Evolutionary conservation across 2,113 vertebrate species (phyloP).

Genomic region (Campylomormyrus tamandua): DNA sequence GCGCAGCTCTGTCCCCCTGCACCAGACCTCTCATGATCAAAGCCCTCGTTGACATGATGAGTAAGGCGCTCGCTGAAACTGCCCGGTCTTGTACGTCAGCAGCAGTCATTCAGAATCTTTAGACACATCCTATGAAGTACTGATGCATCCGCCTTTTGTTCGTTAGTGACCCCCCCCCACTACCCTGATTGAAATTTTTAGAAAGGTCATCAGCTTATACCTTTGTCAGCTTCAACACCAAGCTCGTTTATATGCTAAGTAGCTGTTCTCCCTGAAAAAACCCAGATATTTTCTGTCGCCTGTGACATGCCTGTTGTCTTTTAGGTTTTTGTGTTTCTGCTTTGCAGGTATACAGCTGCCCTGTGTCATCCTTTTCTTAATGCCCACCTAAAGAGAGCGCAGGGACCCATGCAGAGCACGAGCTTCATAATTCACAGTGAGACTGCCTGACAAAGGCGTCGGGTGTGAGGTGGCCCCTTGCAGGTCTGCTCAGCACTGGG

Average conservation of each 20-base stretch:
- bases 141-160: background rate
- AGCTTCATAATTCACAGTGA: background rate
- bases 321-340: background rate
- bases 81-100: background rate
- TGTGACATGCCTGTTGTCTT: background rate
- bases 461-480: background rate
- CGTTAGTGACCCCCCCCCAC: background rate
- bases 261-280: background rate
- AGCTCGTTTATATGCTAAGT: background rate
- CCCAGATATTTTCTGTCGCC: background rate
- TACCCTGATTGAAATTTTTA: background rate
- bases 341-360: background rate
- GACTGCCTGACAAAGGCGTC: background rate
- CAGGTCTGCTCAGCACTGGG: background rate
- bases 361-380: background rate
- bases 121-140: background rate
- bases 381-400: background rate
- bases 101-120: background rate
- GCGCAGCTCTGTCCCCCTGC: background rate
- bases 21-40: background rate
- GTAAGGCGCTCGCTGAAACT: background rate
- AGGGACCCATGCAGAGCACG: background rate
- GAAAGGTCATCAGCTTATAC: background rate
- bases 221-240: background rate
- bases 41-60: background rate